Base-by-base conservation (phyloP, 2,888 invertebrate species). In the Apamea crenata region DNA sequence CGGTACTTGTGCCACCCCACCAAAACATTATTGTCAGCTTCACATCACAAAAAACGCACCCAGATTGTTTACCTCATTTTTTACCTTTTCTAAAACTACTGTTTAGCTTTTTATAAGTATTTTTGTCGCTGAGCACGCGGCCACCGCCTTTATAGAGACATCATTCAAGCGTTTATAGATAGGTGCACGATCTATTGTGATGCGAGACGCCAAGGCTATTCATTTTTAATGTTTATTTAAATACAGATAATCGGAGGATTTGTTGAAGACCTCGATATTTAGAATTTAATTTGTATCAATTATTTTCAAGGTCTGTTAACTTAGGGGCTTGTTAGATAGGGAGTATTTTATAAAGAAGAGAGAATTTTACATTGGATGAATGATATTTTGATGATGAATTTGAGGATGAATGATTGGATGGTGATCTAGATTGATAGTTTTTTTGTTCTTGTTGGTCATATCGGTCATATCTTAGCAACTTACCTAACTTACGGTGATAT, bases 11-110 rank as follows among this genome's bases (percentile, higher is more conserved):
- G 93, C 93, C 95, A 94, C 96, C 96, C 96, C 89, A 92, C 93
- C 69, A 91, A 92, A 93, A 92, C 93, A 91, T 92, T 90, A 94
- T 94, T 94, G 94, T 94, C 91, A 92, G 90, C 87, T 86, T 88
- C 90, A 83, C 89, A 74, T 85, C 89, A 93, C 91, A 96, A 96
- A 96, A 96, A 96, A 94, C 93, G 89, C 93, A 90, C 92, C 93
- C 95, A 94, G 95, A 95, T 96, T 96, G 96, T 97, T 96, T 96
- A 96, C 96, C 95, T 95, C 96, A 96, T 95, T 96, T 96, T 96
- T 96, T 96, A 96, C 93, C 93, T 96, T 97, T 96, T 96, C 95
- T 95, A 91, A 93, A 95, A 95, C 94, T 95, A 93, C 94, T 94
- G 94, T 95, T 95, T 92, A 91, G 91, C 91, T 95, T 96, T 96